Evolutionary conservation across 2,888 invertebrate species (phyloP).

Genomic region (Stenolophus ochropezus): DNA sequence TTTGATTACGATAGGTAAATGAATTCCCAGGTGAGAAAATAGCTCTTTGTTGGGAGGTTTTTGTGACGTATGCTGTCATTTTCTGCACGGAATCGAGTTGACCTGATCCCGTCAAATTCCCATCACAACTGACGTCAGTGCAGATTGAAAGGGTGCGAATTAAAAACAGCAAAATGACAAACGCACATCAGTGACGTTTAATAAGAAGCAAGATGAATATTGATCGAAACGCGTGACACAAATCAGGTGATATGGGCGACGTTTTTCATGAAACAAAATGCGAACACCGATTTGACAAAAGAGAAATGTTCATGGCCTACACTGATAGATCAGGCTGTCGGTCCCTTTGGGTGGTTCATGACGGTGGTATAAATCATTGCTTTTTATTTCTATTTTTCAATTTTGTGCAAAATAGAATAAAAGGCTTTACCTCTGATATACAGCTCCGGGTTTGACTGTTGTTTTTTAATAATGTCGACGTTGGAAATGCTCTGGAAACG

Average conservation of each 20-base stretch:
- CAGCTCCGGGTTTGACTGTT: neutral
- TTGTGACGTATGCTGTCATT: no score
- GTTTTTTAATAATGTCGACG: slow-evolving; percentile 34
- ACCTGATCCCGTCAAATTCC: neutral
- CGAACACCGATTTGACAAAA: slow-evolving; percentile 34
- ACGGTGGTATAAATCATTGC: slow-evolving; percentile 28
- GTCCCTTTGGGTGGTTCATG: slow-evolving; percentile 33
- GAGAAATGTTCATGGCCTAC: slow-evolving; percentile 34
- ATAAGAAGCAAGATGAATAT: slow-evolving; percentile 34
- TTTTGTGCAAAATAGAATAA: slow-evolving; percentile 27
- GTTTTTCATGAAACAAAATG: slow-evolving; percentile 48
- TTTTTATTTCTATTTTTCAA: slow-evolving; percentile 47
- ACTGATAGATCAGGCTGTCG: slow-evolving; percentile 19
- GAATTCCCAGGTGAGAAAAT: no score
- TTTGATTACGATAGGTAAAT: no score
- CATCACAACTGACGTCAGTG: neutral
- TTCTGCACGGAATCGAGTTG: neutral
- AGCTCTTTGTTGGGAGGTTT: no score
- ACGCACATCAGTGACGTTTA: slow-evolving; percentile 12
- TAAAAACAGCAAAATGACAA: neutral
- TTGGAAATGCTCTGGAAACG: neutral
- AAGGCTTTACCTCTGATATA: slow-evolving; percentile 31
- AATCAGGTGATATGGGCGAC: slow-evolving; percentile 35
- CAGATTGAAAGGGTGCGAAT: neutral
- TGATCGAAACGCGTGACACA: slow-evolving; percentile 20